phyloP scores from a whole-genome alignment of 2,888 invertebrate genomes.

The Harmothoe impar region DNA sequence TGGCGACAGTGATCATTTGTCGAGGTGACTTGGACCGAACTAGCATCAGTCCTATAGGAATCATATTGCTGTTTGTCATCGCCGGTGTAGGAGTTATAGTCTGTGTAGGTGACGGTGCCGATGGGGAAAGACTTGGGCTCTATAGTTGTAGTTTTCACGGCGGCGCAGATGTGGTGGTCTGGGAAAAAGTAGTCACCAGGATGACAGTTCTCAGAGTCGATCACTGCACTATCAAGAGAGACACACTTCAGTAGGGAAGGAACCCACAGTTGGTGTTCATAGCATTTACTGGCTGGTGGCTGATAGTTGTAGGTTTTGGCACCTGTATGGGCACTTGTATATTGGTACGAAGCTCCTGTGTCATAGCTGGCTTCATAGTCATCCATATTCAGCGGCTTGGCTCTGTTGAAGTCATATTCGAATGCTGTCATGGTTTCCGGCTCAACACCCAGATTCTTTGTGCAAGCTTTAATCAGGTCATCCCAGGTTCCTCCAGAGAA shows the following conservation, averaged over 20 bases:
- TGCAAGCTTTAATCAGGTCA: slow-evolving; percentile 72
- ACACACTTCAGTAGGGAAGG: slow-evolving; percentile 56
- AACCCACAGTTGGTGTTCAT: slow-evolving; percentile 56
- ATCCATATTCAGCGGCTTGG: slow-evolving; percentile 1
- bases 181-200: slow-evolving; percentile 41
- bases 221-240: not conserved
- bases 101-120: not conserved
- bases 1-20: not conserved
- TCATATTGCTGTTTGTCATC: not conserved
- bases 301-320: not conserved
- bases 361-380: not conserved
- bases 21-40: not conserved
- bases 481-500: slow-evolving; percentile 72
- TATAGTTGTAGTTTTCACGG: not conserved
- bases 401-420: slow-evolving; percentile 16
- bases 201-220: slow-evolving; percentile 32
- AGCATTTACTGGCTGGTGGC: not conserved
- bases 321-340: not conserved
- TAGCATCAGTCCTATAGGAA: not conserved
- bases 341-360: not conserved
- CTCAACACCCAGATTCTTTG: not conserved
- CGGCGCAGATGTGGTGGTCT: slow-evolving; percentile 7
- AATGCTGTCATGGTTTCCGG: not conserved
- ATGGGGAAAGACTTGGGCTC: not conserved
- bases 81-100: not conserved